Percentiles rank a stretch among this genome's conserved stretches.
Conservation (phyloP, 1,140 invertebrate genomes). For the Gryllus bimaculatus region DNA sequence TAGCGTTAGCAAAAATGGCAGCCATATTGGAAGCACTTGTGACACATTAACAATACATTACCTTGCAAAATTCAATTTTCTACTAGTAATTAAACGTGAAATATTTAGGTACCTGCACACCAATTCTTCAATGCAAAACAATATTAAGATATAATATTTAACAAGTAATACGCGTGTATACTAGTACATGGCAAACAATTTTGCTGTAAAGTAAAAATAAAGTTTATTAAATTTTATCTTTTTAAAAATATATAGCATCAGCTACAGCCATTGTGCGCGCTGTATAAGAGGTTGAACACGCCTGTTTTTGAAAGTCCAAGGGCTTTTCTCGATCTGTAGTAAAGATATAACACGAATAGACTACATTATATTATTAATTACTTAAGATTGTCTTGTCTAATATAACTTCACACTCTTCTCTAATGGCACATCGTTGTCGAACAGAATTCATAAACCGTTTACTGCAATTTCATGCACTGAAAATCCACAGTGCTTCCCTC, state of each 20-base stretch:
- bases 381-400: background rate
- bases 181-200: no score
- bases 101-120: no score
- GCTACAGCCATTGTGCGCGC: no score
- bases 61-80: no score
- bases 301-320: background rate
- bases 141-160: no score
- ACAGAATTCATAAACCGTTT: background rate
- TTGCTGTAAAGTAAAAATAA: no score
- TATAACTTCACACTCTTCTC: background rate
- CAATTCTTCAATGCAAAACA: no score
- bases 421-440: constrained; percentile 1
- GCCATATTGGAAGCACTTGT: background rate
- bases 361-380: background rate
- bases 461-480: background rate
- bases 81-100: no score
- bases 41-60: background rate
- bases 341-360: background rate
- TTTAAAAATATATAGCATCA: no score
- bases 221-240: no score
- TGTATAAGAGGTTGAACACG: background rate
- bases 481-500: no score
- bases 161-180: no score
- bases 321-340: background rate
- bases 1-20: background rate